Percentiles rank a stretch among this genome's conserved stretches.
These are phyloP conservation scores for Lytechinus pictus DNA, from an alignment of 35 echinoderm and acorn worm genomes.

Conservation along the genomic window DNA sequence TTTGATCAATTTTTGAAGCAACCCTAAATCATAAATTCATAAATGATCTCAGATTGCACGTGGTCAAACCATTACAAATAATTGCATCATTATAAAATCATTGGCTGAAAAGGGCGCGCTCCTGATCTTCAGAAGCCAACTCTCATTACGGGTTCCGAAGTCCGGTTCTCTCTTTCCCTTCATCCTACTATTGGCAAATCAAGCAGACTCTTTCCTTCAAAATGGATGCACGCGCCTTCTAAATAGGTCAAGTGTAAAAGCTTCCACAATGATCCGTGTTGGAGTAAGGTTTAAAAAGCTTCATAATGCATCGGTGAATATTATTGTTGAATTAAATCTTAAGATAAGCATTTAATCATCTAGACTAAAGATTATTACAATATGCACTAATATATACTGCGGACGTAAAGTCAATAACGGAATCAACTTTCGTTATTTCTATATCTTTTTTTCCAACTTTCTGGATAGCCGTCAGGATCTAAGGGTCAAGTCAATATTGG, in stretches of 20 bases:
- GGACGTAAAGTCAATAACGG: too few species aligned
- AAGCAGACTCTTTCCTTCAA: not conserved
- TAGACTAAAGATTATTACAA: too few species aligned
- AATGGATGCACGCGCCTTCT: not conserved
- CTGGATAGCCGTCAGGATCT: not conserved
- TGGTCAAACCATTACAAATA: not conserved
- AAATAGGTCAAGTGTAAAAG: not conserved
- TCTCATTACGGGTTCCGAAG: not conserved
- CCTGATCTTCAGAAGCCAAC: not conserved
- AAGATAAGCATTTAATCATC: too few species aligned
- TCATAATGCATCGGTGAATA: too few species aligned
- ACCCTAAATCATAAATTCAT: too few species aligned
- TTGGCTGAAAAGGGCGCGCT: not conserved
- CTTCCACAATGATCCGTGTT: not conserved
- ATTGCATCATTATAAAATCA: not conserved
- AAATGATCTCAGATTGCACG: not conserved
- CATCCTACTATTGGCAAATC: not conserved
- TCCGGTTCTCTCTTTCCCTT: not conserved
- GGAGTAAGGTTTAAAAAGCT: too few species aligned
- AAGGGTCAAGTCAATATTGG: conserved; percentile 11
- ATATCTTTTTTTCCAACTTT: not conserved
- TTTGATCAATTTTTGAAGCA: too few species aligned
- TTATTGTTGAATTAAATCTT: too few species aligned
- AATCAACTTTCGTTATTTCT: not conserved
- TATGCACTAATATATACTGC: too few species aligned